These are phyloP conservation scores for Odontocerum albicorne DNA, from an alignment of 2,888 invertebrate genomes.

Conservation along the genomic window DNA sequence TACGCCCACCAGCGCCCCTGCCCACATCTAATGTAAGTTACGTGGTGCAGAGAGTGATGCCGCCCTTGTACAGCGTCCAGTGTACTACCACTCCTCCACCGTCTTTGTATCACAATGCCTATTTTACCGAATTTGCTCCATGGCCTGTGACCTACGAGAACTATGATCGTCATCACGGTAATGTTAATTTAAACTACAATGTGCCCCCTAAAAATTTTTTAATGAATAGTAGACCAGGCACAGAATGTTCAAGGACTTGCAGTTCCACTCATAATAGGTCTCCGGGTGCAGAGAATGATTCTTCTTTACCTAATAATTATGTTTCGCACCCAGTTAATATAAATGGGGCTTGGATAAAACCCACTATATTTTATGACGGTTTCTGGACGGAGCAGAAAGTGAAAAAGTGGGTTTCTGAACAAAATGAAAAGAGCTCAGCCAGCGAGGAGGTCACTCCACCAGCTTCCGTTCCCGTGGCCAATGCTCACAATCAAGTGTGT, in stretches of 20 bases:
- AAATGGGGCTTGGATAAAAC: slow-evolving; percentile 55
- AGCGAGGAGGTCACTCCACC: neutral
- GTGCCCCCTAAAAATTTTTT: slow-evolving; percentile 52
- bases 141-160: slow-evolving; percentile 54
- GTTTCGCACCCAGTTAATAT: slow-evolving; percentile 40
- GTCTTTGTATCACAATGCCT: slow-evolving; percentile 45
- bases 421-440: slow-evolving; percentile 51
- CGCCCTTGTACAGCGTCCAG: slow-evolving; percentile 43
- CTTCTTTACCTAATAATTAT: slow-evolving; percentile 40
- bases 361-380: slow-evolving; percentile 56
- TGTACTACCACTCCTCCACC: slow-evolving; percentile 38
- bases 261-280: slow-evolving; percentile 33
- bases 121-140: slow-evolving; percentile 49
- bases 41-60: slow-evolving; percentile 48
- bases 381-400: slow-evolving; percentile 60
- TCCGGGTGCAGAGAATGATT: slow-evolving; percentile 42
- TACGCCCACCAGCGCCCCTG: slow-evolving; percentile 36
- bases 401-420: slow-evolving; percentile 57
- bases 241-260: slow-evolving; percentile 45
- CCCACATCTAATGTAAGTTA: slow-evolving; percentile 54
- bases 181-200: slow-evolving; percentile 52
- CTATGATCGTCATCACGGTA: slow-evolving; percentile 46
- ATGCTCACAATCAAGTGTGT: slow-evolving; percentile 33
- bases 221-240: slow-evolving; percentile 45
- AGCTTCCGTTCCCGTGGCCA: neutral